Percentiles rank a stretch among this genome's conserved stretches.
Evolutionary conservation across 2,797 vertebrate species (phyloP).

Genomic region (Rousettus madagascariensis): DNA sequence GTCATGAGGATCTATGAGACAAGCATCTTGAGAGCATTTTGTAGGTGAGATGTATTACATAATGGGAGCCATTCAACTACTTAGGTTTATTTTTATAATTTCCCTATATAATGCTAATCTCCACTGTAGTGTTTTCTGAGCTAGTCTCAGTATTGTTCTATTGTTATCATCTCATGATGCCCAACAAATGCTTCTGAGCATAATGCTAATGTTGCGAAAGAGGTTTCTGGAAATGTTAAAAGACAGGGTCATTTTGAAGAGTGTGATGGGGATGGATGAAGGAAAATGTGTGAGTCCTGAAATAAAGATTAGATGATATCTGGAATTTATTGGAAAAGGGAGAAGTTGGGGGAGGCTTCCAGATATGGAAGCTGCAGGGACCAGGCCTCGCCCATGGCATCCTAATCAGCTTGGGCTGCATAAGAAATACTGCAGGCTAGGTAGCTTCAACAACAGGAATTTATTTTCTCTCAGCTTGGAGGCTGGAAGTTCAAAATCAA

Average conservation of each 20-base stretch:
- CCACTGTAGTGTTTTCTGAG: background rate
- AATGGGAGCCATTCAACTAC: background rate
- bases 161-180: background rate
- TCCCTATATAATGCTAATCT: background rate
- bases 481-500: background rate
- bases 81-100: slow-evolving; percentile 2
- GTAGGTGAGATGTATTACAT: background rate
- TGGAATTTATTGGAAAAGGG: background rate
- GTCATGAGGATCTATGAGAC: background rate
- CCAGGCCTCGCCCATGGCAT: background rate
- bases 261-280: background rate
- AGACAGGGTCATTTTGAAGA: background rate
- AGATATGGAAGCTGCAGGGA: background rate
- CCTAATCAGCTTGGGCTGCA: background rate
- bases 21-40: background rate
- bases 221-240: background rate
- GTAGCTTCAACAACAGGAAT: background rate
- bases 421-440: background rate
- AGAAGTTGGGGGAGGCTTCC: background rate
- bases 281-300: background rate
- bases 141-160: background rate
- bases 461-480: background rate
- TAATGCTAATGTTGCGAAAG: background rate
- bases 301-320: background rate
- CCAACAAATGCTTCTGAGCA: background rate